These are phyloP conservation scores for Excalfactoria chinensis DNA, from an alignment of 2,113 vertebrate species.

Conservation along the genomic window DNA sequence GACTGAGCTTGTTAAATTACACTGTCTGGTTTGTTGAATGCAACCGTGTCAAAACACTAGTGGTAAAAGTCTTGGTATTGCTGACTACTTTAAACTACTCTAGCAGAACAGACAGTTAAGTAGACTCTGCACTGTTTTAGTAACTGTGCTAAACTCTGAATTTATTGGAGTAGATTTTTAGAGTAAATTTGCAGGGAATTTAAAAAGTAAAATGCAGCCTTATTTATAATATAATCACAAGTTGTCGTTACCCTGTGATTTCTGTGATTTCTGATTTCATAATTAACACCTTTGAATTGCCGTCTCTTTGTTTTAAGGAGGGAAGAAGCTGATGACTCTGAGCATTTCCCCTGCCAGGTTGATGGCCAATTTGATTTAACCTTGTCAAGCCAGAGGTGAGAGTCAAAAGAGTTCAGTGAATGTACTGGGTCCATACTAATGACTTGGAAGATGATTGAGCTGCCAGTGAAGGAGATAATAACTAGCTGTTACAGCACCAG, in stretches of 20 bases:
- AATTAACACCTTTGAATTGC: neutral
- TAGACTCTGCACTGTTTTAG: neutral
- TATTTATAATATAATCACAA: neutral
- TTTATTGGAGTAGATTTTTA: neutral
- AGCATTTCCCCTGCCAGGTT: conserved; percentile 62
- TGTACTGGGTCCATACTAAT: neutral
- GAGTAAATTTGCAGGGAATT: neutral
- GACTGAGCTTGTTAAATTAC: neutral
- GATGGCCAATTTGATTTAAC: conserved; percentile 65
- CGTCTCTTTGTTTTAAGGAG: conserved; percentile 53
- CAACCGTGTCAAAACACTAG: neutral
- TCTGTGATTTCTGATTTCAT: neutral
- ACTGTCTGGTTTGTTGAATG: neutral
- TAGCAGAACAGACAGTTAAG: neutral
- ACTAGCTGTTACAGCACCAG: neutral
- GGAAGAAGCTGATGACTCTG: conserved; percentile 58
- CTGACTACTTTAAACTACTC: neutral
- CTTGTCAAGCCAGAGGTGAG: conserved; percentile 55
- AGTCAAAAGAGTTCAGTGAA: neutral
- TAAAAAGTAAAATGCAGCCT: neutral
- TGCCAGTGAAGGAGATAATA: neutral
- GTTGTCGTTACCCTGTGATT: neutral
- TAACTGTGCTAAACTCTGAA: neutral
- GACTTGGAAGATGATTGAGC: neutral
- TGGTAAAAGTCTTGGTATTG: neutral